Conservation (phyloP, 2,113 vertebrate species). For the Plotosus lineatus region DNA sequence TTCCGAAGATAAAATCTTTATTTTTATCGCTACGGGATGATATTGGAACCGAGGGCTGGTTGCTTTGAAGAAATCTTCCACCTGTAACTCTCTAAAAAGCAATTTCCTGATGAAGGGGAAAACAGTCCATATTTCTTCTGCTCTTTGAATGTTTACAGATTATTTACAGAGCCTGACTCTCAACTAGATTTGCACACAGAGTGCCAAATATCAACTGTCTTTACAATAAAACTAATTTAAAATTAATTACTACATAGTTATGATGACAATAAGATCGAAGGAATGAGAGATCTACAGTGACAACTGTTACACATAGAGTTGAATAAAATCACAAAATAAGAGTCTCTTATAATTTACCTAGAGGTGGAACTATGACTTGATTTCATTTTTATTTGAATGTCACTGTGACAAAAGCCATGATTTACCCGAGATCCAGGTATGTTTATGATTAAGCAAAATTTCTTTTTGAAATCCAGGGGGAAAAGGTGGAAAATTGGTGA, state of each 20-base stretch:
- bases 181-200: background rate
- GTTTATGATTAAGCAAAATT: background rate
- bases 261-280: background rate
- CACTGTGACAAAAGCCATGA: background rate
- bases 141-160: background rate
- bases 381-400: background rate
- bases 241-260: too few species aligned
- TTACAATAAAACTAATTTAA: background rate
- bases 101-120: constrained; percentile 12
- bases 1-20: background rate
- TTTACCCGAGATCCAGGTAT: background rate
- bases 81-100: constrained; percentile 4
- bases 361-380: background rate
- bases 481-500: too few species aligned
- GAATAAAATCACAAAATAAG: background rate
- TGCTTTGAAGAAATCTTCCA: constrained; percentile 16
- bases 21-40: background rate
- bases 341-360: background rate
- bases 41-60: background rate
- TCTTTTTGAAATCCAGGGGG: too few species aligned
- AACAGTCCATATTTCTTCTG: background rate
- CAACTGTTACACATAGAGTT: background rate
- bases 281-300: background rate
- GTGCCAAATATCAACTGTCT: background rate
- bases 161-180: background rate